Evolutionary conservation across 2,888 invertebrate genomes (phyloP), one percentile per base, ranked within the genome.

Genomic region (Linhomoeus sp.): DNA sequence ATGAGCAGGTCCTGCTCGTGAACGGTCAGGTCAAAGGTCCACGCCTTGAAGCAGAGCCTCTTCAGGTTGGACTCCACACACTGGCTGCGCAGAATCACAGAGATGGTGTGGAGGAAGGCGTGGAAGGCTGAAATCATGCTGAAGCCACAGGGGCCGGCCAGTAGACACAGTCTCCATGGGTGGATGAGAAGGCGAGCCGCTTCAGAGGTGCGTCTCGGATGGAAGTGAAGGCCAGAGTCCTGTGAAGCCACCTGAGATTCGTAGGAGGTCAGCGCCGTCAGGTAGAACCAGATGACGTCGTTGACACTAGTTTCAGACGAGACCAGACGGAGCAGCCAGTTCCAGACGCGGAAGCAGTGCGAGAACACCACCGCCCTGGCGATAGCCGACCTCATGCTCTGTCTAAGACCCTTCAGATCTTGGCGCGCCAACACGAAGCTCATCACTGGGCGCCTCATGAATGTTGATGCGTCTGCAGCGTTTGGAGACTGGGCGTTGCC

Each of bases 241-340:
- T n/a, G n/a, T n/a, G n/a, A n/a, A n/a, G n/a, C n/a, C 29, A 29
- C 5, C 7, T 29, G 5, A 5, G 12, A 5, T 14, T 26, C 17
- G 41, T 35, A 40, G 1, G 76, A 75, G 2, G 79, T 78, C 37
- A 90, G 71, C 0, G 88, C 80, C 17, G 79, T 77, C 23, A 87
- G 83, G 65, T 90, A 87, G 81, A 86, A 88, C 92, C 92, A 92
- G 65, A 94, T 75, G 14, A 92, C 74, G 68, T 94, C 92, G 59
- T 92, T 90, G 22, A 94, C 74, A 62, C 85, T 81, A 3, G 80
- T 78, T 20, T 45, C 45, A 2, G 36, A 19, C 7, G 45, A 37
- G 3, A 45, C 45, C 33, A 36, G n/a, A 25, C 38, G 12, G 41
- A 94, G 69, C 23, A 97, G 69, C 94, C 94, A 97, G 65, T 90